Percentiles rank a stretch among this genome's conserved stretches.
These are phyloP conservation scores for Eupsittula cactorum DNA, from an alignment of 2,113 vertebrate genomes.

Conservation along the genomic window DNA sequence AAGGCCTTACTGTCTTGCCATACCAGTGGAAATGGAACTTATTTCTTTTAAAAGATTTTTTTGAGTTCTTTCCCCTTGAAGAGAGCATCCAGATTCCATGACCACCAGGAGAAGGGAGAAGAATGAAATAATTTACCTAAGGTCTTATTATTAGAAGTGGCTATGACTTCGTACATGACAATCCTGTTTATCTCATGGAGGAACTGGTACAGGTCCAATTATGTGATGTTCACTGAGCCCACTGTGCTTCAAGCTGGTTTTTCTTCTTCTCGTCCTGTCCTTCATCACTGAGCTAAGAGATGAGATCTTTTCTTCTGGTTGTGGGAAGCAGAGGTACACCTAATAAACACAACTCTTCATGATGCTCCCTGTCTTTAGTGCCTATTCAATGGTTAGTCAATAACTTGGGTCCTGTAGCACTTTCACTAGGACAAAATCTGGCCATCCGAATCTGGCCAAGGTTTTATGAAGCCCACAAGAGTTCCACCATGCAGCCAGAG, in stretches of 20 bases:
- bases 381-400: accelerated
- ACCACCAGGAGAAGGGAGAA: neutral
- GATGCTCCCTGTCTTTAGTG: neutral
- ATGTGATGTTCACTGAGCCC: neutral
- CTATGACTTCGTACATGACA: neutral
- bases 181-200: neutral
- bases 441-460: neutral
- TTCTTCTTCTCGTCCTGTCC: neutral
- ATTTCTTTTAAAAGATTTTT: neutral
- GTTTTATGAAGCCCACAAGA: neutral
- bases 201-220: neutral
- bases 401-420: neutral
- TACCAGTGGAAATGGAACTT: neutral
- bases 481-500: neutral
- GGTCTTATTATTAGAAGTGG: neutral
- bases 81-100: neutral
- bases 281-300: neutral
- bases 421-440: neutral
- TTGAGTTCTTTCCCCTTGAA: neutral
- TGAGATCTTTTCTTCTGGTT: neutral
- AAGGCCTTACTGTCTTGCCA: neutral
- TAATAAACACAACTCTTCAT: neutral
- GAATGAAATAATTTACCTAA: neutral
- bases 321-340: neutral
- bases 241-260: neutral